Evolutionary conservation across 2,888 invertebrate genomes (phyloP), one percentile per base, ranked within the genome.

Genomic region (Sisyra nigra): DNA sequence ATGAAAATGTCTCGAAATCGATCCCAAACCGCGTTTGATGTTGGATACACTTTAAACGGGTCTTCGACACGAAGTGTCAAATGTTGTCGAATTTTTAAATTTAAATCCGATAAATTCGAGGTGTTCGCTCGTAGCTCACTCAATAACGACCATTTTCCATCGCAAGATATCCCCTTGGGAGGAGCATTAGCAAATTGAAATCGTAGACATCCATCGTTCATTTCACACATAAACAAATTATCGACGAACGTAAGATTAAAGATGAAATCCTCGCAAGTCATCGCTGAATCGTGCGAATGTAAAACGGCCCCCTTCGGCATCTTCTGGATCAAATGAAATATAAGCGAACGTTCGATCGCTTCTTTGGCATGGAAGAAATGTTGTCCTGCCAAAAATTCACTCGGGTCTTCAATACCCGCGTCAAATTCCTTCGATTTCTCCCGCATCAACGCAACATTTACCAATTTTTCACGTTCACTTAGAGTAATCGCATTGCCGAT

Each of bases 291-390:
- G 53, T 84, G 84, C 0, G 74, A 66, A 55, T 84, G 85, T 10
- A 84, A 57, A 0, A 74, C 72, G 0, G 71, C 78, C 3, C 82
- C 87, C 61, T 87, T 87, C 0, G 87, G 87, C 68, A 87, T 69
- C 30, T 59, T 60, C 47, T 69, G 65, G 9, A 87, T 71, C 6
- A 83, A 66, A 49, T 71, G 59, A 53, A 76, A 84, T 0, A 85
- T 73, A 46, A 71, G 65, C 0, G 82, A 80, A 0, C 64, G 50
- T 5, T 68, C 63, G 35, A 85, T 77, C 11, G 63, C 56, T 2
- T 67, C 53, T 52, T 71, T 71, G 2, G 74, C 72, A 2, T 63
- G 55, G 53, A 84, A 74, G 51, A 80, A 79, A 54, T 80, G 80
- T 17, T 66, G 65, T 0, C 79, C 70, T 2, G 82, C 75, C 34